Conservation (phyloP, 1,140 invertebrate species). For the Lycorma delicatula region DNA sequence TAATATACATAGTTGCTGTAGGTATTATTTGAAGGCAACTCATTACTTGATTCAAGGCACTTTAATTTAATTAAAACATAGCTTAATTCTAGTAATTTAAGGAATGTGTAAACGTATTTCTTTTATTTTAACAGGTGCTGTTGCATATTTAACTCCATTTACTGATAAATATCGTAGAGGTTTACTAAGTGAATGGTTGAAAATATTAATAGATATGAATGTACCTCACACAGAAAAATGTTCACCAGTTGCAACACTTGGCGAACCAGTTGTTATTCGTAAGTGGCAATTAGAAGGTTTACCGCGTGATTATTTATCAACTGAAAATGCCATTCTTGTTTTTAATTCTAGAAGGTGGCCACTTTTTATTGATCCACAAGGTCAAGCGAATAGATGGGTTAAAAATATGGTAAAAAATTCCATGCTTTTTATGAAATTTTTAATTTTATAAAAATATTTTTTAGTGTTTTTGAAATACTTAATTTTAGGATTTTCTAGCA, state of each 20-base stretch:
- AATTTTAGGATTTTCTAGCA: too few species aligned
- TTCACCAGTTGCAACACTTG: slow-evolving; percentile 47
- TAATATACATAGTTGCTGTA: too few species aligned
- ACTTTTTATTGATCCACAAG: slow-evolving; percentile 61
- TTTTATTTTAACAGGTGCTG: slow-evolving; percentile 55
- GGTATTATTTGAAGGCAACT: too few species aligned
- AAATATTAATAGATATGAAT: slow-evolving; percentile 21
- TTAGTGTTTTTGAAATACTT: neutral
- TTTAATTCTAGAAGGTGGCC: slow-evolving; percentile 52
- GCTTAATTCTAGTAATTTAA: neutral
- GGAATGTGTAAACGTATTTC: neutral
- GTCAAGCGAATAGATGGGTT: slow-evolving; percentile 65
- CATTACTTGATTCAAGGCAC: too few species aligned
- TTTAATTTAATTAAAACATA: too few species aligned
- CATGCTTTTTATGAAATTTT: too few species aligned
- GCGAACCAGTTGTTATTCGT: slow-evolving; percentile 50
- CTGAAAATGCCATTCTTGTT: slow-evolving; percentile 59
- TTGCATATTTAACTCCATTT: slow-evolving; percentile 60
- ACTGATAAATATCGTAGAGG: slow-evolving; percentile 44
- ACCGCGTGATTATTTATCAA: slow-evolving; percentile 53
- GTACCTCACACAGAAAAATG: slow-evolving; percentile 49
- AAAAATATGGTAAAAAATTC: slow-evolving; percentile 48
- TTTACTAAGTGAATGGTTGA: slow-evolving; percentile 34
- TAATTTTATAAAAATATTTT: neutral
- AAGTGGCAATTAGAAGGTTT: slow-evolving; percentile 60